Evolutionary conservation across 2,797 vertebrate species (phyloP).

Genomic region (Cichlasoma orientale): DNA sequence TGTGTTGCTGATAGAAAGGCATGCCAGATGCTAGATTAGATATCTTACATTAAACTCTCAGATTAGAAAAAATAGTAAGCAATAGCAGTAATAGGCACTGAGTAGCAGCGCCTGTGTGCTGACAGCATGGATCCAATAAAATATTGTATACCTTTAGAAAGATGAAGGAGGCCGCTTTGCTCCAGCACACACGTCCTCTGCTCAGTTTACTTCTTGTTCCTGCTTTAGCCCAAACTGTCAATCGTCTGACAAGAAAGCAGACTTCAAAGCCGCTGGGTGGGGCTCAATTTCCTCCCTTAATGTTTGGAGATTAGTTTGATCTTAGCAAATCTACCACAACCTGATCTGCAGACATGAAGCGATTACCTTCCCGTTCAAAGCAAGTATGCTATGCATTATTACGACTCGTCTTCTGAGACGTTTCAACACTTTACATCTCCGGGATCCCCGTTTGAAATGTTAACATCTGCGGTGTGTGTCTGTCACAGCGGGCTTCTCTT

Average conservation of each 20-base stretch:
- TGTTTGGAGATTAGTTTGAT: conserved; percentile 78
- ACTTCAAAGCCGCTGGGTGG: conserved; percentile 80
- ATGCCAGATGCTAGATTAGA: not conserved
- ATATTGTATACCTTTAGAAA: not conserved
- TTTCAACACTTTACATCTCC: conserved; percentile 24
- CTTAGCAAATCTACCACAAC: conserved; percentile 71
- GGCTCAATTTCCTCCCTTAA: conserved; percentile 70
- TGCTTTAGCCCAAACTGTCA: conserved; percentile 37
- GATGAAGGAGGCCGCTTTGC: not conserved
- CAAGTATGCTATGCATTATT: conserved; percentile 63
- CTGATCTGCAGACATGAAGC: conserved; percentile 60
- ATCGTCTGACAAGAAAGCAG: conserved; percentile 55
- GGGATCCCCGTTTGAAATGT: conserved; percentile 18
- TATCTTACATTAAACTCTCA: not conserved
- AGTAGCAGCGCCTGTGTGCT: not conserved
- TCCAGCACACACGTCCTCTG: conserved; percentile 6
- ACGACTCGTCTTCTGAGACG: conserved; percentile 33
- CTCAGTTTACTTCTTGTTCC: not conserved
- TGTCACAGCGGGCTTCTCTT: conserved; percentile 38
- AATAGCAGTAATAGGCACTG: not conserved
- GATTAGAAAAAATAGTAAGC: not conserved
- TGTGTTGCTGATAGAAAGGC: not conserved
- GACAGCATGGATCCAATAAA: not conserved
- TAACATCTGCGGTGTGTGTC: conserved; percentile 29
- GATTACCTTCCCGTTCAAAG: conserved; percentile 67